Evolutionary conservation across 2,888 invertebrate genomes (phyloP), one percentile per base, ranked within the genome.

Genomic region (Fragum whitleyi): DNA sequence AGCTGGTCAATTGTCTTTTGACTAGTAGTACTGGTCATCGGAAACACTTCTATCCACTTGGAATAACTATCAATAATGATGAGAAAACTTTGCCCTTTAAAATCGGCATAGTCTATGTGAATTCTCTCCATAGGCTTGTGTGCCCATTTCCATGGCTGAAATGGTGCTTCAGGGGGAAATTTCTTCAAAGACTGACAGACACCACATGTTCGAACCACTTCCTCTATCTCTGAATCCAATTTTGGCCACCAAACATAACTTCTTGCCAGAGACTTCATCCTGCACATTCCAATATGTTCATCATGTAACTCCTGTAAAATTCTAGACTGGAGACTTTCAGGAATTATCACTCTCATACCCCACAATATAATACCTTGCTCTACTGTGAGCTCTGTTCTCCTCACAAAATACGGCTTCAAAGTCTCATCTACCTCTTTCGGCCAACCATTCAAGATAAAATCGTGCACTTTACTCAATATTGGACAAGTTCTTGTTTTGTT

Each of bases 81-180:
- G 9, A 36, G 51, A 78, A 74, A 67, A 19, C 65, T 69, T 72
- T 74, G 47, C 62, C 55, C n/a, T 28, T 75, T 39, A 14, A 72
- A 67, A 29, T 71, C 76, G 5, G 77, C 81, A 68, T 74, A 81
- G 57, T 85, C 79, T 32, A 81, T 79, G 51, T 76, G 78, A 7
- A 84, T 42, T 19, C 78, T 28, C 53, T 76, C 67, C 73, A 59
- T 74, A n/a, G 62, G 71, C 23, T 70, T 51, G n/a, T 59, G 47
- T 16, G 74, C 59, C 77, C 76, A 83, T 47, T 65, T 68, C 81
- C 78, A 81, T 6, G 75, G 61, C 59, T 83, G 74, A n/a, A 77
- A 36, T 16, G 78, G 59, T 16, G 74, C 57, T 29, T 36, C 55
- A 16, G 67, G 21, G 29, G 74, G 76, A 21, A 36, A 39, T 21